Percentiles rank a stretch among this genome's conserved stretches.
phyloP scores from a whole-genome alignment of 2,888 invertebrate species.

The Dryobotodes eremita region DNA sequence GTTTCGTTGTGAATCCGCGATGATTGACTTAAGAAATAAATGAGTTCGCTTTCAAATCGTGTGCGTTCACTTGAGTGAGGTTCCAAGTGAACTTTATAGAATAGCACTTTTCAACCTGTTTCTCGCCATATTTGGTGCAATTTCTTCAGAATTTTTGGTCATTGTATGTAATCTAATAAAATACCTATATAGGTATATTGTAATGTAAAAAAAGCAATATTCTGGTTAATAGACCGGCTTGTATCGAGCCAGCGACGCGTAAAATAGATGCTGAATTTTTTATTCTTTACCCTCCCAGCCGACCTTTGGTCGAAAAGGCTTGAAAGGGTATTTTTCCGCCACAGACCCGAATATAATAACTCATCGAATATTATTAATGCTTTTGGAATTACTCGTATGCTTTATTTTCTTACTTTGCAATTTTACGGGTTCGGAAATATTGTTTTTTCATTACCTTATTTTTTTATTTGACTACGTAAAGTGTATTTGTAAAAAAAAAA shows the following conservation, averaged over 20 bases:
- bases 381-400: conserved; percentile 24
- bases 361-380: conserved; percentile 3
- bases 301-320: conserved; percentile 28
- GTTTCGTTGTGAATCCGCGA: not conserved
- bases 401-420: conserved; percentile 4
- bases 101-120: no score
- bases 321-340: conserved; percentile 18
- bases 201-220: conserved; percentile 33
- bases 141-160: not conserved
- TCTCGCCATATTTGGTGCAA: not conserved
- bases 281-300: conserved; percentile 17
- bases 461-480: not conserved
- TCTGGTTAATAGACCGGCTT: conserved; percentile 22
- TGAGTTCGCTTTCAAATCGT: not conserved
- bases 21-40: not conserved
- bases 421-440: conserved; percentile 3
- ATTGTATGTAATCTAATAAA: conserved; percentile 7
- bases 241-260: conserved; percentile 48
- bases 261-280: conserved; percentile 46
- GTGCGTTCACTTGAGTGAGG: not conserved
- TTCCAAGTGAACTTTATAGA: not conserved
- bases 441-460: not conserved
- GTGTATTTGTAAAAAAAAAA: not conserved
- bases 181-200: no score
- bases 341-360: conserved; percentile 29